Percentiles rank a stretch among this genome's conserved stretches.
Conservation (phyloP, 2,888 invertebrate species). For the Smittia aterrima region DNA sequence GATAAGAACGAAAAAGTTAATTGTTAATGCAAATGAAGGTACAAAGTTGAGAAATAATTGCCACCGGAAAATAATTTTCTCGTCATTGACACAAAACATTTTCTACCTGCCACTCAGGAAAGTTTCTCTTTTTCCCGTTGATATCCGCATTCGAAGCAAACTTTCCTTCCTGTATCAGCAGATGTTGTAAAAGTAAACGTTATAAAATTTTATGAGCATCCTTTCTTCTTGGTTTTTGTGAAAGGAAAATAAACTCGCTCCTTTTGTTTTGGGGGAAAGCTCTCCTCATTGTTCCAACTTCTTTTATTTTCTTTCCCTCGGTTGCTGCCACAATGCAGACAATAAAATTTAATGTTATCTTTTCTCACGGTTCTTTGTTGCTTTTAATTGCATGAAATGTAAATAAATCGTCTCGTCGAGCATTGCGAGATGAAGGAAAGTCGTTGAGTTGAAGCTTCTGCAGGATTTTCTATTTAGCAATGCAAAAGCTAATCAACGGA, state of each 20-base stretch:
- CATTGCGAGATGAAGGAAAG: no score
- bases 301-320: background rate
- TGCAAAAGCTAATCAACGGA: no score
- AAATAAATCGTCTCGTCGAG: background rate
- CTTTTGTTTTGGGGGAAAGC: background rate
- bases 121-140: no score
- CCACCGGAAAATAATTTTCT: no score
- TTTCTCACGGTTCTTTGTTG: slow-evolving; percentile 16
- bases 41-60: no score
- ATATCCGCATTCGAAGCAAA: background rate
- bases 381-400: slow-evolving; percentile 20
- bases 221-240: background rate
- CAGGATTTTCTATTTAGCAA: no score
- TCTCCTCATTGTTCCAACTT: slow-evolving; percentile 10
- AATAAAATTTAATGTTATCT: slow-evolving; percentile 25
- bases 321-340: slow-evolving; percentile 9
- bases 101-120: no score
- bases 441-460: no score
- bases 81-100: background rate
- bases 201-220: slow-evolving; percentile 24
- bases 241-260: slow-evolving; percentile 5
- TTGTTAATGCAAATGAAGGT: no score
- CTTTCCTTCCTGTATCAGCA: slow-evolving; percentile 23
- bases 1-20: no score
- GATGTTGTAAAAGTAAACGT: slow-evolving; percentile 23